phyloP scores from a whole-genome alignment of 2,797 vertebrate genomes.

The Atherinosoma microstoma region DNA sequence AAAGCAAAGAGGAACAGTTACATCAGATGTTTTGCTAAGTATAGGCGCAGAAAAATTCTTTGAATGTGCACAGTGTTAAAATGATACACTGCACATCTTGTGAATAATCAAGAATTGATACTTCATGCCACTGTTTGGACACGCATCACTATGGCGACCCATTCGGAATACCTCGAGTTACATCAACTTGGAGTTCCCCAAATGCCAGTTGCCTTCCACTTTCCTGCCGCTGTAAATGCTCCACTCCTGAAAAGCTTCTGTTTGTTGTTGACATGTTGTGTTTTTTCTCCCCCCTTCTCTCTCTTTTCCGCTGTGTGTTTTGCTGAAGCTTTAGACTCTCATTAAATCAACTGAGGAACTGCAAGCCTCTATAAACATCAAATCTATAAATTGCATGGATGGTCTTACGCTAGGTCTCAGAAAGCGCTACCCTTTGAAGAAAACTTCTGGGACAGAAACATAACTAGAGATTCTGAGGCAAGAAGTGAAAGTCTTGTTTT shows the following conservation, averaged over 20 bases:
- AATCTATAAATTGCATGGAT: conserved; percentile 84
- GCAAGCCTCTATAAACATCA: conserved; percentile 83
- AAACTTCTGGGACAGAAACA: conserved; percentile 86
- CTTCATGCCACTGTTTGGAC: conserved; percentile 31
- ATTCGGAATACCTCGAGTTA: conserved; percentile 53
- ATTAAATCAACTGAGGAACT: conserved; percentile 84
- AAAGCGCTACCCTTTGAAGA: conserved; percentile 82
- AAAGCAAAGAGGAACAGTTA: conserved; percentile 37
- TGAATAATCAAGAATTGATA: conserved; percentile 48
- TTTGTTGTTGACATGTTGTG: conserved; percentile 61
- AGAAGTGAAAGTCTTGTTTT: conserved; percentile 85
- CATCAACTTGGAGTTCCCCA: conserved; percentile 63
- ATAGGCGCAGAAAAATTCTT: conserved; percentile 23
- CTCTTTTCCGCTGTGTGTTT: conserved; percentile 65
- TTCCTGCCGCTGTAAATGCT: conserved; percentile 44
- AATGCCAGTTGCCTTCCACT: conserved; percentile 45
- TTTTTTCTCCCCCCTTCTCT: conserved; percentile 13
- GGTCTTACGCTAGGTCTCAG: conserved; percentile 84
- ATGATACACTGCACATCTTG: conserved; percentile 31
- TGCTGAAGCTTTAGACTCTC: conserved; percentile 81
- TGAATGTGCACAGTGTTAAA: conserved; percentile 13
- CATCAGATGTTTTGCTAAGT: conserved; percentile 50
- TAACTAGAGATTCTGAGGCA: conserved; percentile 81
- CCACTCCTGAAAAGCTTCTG: conserved; percentile 56
- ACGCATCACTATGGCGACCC: conserved; percentile 36